Conservation (phyloP, 2,888 invertebrate genomes). For the Monochamus alternatus region DNA sequence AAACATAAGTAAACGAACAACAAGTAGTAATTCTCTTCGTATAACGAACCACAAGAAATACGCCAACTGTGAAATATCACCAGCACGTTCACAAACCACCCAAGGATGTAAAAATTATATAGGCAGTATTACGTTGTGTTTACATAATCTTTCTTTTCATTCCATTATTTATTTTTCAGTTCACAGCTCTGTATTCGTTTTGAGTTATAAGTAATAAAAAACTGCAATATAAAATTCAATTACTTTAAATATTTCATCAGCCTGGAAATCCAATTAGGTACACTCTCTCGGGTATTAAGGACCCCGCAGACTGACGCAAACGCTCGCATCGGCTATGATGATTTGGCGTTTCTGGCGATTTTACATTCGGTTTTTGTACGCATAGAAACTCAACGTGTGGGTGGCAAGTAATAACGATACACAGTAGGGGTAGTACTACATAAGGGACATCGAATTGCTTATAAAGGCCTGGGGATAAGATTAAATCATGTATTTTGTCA, state of each 20-base stretch:
- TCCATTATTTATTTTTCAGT: neutral
- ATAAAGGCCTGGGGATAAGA: too few relatives aligned
- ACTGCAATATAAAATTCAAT: neutral
- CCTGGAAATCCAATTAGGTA: neutral
- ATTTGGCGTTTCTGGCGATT: too few relatives aligned
- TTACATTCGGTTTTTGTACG: too few relatives aligned
- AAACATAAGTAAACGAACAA: neutral
- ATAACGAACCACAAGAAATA: neutral
- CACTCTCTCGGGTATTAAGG: neutral
- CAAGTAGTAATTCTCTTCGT: neutral
- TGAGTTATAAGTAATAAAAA: neutral
- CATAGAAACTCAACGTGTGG: too few relatives aligned
- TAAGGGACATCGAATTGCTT: too few relatives aligned
- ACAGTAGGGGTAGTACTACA: too few relatives aligned
- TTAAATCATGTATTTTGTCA: too few relatives aligned
- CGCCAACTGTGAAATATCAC: neutral
- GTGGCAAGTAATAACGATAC: too few relatives aligned
- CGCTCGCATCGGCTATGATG: too few relatives aligned
- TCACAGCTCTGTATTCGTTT: neutral
- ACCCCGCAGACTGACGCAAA: too few relatives aligned
- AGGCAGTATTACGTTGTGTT: neutral
- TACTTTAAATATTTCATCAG: slow-evolving; percentile 1
- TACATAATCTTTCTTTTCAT: neutral
- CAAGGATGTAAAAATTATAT: slow-evolving; percentile 2
- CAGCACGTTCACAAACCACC: neutral